These are phyloP conservation scores for Rhodinocichla rosea DNA, from an alignment of 2,113 vertebrate species.

Conservation along the genomic window DNA sequence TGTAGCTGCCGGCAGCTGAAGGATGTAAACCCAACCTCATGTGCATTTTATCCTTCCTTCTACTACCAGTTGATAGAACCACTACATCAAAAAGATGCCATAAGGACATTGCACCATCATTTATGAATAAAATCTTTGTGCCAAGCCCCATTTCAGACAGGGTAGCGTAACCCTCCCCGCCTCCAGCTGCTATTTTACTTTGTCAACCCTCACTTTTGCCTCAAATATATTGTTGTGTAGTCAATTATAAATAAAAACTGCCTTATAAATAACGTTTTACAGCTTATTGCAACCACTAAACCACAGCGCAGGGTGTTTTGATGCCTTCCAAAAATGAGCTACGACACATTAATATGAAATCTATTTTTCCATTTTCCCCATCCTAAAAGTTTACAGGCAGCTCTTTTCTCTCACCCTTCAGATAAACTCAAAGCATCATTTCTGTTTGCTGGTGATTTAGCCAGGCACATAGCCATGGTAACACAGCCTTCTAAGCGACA, in stretches of 20 bases:
- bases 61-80: neutral
- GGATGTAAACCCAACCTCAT: neutral
- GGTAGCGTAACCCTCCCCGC: neutral
- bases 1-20: neutral
- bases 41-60: neutral
- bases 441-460: slow-evolving; percentile 22
- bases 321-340: neutral
- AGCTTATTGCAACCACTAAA: neutral
- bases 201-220: neutral
- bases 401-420: neutral
- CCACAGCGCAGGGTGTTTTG: neutral
- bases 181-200: neutral
- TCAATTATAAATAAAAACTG: slow-evolving; percentile 23
- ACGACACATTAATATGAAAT: neutral
- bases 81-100: neutral
- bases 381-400: neutral
- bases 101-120: neutral
- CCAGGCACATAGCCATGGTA: neutral
- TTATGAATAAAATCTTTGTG: neutral
- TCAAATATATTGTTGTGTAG: neutral
- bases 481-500: neutral
- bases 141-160: neutral
- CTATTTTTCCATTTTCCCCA: neutral
- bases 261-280: neutral
- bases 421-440: neutral